These are phyloP conservation scores for Morone saxatilis DNA, from an alignment of 2,113 vertebrate species.

Conservation along the genomic window DNA sequence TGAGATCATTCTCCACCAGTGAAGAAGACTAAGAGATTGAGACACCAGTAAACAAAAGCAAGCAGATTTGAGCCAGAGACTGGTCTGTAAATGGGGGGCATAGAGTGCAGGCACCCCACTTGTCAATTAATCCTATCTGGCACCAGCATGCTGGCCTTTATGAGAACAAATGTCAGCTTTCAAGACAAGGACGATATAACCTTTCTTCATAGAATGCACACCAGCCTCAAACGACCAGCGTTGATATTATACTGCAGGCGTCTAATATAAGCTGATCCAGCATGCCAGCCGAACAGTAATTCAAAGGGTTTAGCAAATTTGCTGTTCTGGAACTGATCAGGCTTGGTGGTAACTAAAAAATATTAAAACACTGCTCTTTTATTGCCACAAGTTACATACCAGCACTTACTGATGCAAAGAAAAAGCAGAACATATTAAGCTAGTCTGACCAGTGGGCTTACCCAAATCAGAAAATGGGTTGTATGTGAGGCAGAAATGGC, in stretches of 20 bases:
- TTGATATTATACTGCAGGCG: conserved; percentile 47
- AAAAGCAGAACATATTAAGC: not conserved
- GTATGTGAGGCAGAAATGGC: not conserved
- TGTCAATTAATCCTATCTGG: conserved; percentile 82
- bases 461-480: not conserved
- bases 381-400: not conserved
- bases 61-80: conserved; percentile 24
- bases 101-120: conserved; percentile 60
- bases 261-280: conserved; percentile 49
- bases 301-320: conserved; percentile 22
- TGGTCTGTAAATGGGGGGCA: conserved; percentile 56
- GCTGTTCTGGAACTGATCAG: not conserved
- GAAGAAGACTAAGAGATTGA: conserved; percentile 16
- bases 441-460: not conserved
- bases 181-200: conserved; percentile 82
- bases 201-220: conserved; percentile 79
- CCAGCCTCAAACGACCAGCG: conserved; percentile 50
- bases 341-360: not conserved
- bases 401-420: not conserved
- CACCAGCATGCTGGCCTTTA: conserved; percentile 80
- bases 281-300: conserved; percentile 25
- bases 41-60: conserved; percentile 32
- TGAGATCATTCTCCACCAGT: not conserved
- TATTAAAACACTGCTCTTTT: not conserved
- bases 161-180: conserved; percentile 86